Evolutionary conservation across 2,113 vertebrate species (phyloP).

Genomic region (Merops nubicus): DNA sequence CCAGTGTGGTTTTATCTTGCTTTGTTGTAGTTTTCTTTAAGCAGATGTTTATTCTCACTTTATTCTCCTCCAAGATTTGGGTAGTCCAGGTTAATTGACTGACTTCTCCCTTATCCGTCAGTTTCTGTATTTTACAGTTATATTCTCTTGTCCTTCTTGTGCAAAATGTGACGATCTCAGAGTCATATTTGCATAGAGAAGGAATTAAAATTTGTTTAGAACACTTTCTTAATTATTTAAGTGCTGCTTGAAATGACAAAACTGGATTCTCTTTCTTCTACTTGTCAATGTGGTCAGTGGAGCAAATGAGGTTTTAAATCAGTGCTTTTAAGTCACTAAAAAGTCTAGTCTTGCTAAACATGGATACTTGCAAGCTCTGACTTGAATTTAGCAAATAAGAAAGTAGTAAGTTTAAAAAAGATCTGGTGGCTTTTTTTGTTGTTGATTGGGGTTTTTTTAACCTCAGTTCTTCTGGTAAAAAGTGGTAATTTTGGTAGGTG

Average conservation of each 20-base stretch:
- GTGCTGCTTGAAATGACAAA: neutral
- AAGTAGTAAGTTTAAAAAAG: neutral
- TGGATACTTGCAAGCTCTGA: constrained; percentile 7
- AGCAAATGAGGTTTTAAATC: neutral
- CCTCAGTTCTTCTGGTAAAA: neutral
- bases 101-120: neutral
- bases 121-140: neutral
- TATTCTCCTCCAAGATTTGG: neutral
- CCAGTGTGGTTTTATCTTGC: neutral
- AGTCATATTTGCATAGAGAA: neutral
- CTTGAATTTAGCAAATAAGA: neutral
- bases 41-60: neutral
- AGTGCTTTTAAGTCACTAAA: neutral
- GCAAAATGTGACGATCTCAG: neutral
- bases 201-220: neutral
- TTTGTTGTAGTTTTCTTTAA: neutral
- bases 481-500: neutral
- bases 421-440: neutral
- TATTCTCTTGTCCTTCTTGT: neutral
- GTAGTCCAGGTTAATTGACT: neutral
- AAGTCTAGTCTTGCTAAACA: neutral
- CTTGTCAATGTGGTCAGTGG: neutral
- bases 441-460: neutral
- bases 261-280: neutral
- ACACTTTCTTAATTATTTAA: neutral